phyloP scores from a whole-genome alignment of 2,888 invertebrate genomes.

The Chirona hameri region DNA sequence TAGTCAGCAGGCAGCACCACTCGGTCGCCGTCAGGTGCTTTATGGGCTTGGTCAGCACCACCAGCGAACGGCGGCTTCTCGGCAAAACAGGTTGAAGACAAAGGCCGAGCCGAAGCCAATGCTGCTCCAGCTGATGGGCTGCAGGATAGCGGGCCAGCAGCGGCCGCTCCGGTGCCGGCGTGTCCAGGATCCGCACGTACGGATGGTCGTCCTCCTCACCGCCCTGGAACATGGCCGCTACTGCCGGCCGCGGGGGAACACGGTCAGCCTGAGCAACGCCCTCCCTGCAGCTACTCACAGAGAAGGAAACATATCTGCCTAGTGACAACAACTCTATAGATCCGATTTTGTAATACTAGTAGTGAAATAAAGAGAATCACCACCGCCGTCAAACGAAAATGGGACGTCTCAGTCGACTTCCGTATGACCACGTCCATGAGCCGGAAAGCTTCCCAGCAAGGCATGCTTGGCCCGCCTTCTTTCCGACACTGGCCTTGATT shows the following conservation, averaged over 20 bases:
- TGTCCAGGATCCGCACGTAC: neutral
- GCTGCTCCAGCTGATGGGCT: slow-evolving; percentile 57
- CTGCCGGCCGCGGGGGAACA: neutral
- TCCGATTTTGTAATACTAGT: too few species aligned
- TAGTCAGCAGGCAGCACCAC: neutral
- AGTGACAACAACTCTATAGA: too few species aligned
- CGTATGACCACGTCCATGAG: too few species aligned
- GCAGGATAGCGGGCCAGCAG: slow-evolving; percentile 54
- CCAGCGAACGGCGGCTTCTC: slow-evolving; percentile 7
- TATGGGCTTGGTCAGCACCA: neutral
- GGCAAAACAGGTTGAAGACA: slow-evolving; percentile 49
- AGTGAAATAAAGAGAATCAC: too few species aligned
- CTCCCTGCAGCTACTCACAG: too few species aligned
- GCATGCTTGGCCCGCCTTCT: too few species aligned
- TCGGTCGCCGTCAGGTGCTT: neutral
- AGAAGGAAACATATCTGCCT: too few species aligned
- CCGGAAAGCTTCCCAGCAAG: too few species aligned
- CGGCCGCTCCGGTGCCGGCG: slow-evolving; percentile 40
- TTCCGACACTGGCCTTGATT: too few species aligned
- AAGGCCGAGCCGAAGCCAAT: slow-evolving; percentile 58
- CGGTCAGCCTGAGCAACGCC: neutral
- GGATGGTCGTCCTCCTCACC: neutral
- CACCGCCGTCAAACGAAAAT: too few species aligned
- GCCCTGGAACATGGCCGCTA: neutral
- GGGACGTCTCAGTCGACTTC: too few species aligned